These are phyloP conservation scores for Bombylius discolor DNA, from an alignment of 2,888 invertebrate genomes.

Conservation along the genomic window DNA sequence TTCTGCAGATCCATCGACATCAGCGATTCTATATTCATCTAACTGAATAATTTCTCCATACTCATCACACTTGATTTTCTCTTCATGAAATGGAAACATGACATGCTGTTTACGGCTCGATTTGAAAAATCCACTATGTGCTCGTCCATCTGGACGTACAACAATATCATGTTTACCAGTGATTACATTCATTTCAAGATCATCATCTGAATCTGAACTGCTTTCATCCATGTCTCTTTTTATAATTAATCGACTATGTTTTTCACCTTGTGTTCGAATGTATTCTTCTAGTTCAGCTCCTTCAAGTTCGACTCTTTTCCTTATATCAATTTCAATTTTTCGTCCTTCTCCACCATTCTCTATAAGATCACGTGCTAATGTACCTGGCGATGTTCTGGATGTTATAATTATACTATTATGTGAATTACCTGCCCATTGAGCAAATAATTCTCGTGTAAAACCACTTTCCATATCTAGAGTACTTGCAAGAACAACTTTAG, in stretches of 20 bases:
- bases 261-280: conserved; percentile 50
- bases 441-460: conserved; percentile 85
- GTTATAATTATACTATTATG: conserved; percentile 93
- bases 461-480: conserved; percentile 92
- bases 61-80: conserved; percentile 82
- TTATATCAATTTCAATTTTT: conserved; percentile 56
- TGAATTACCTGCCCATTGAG: conserved; percentile 84
- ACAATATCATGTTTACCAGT: conserved; percentile 81
- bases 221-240: conserved; percentile 52
- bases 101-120: conserved; percentile 84
- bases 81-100: conserved; percentile 92
- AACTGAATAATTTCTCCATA: conserved; percentile 92
- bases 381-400: conserved; percentile 70
- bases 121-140: conserved; percentile 69
- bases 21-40: conserved; percentile 80
- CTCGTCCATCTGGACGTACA: conserved; percentile 59
- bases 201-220: conserved; percentile 69
- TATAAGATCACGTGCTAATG: conserved; percentile 63
- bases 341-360: conserved; percentile 60
- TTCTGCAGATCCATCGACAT: conserved; percentile 37
- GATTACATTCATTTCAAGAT: conserved; percentile 72
- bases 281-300: conserved; percentile 67
- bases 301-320: conserved; percentile 57
- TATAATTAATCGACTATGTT: conserved; percentile 29
- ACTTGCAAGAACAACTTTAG: conserved; percentile 91